Base-by-base conservation (phyloP, 2,797 vertebrate species). In the Semotilus atromaculatus region DNA sequence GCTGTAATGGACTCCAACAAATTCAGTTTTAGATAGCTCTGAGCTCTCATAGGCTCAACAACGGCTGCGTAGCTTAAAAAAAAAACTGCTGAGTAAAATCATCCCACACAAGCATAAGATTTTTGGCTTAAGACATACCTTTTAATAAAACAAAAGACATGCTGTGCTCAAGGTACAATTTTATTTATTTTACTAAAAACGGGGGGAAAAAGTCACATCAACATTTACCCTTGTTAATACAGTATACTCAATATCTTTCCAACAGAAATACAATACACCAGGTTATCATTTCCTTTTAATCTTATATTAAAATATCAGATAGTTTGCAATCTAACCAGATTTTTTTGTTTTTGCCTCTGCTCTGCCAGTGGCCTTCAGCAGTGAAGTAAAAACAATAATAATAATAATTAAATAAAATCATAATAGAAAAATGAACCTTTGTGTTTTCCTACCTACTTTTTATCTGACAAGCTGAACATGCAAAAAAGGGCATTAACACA, bases 231-330 rank as follows among this genome's bases (percentile, higher is more conserved):
- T 88, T 75, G 92, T 90, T 94, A 94, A 93, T 93, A 94, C 93
- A 94, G 93, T 92, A 94, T 94, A 94, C 85, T 93, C 92, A 94
- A 94, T 93, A 92, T 93, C 89, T 94, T 92, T 92, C 93, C 91
- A 92, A 94, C 90, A 88, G 92, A 95, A 95, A 93, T 94, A 95
- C 94, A 95, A 94, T 94, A 94, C 93, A 93, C 93, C 90, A 88
- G 86, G 92, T 94, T 94, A 93, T 38, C n/a, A 38, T 93, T 86
- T 91, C 68, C 88, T 94, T 94, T 93, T 89, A 92, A 91, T 93
- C 91, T 94, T 95, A 94, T 95, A 95, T 94, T 95, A 95, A 95
- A 96, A 95, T 95, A 95, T 94, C 93, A 95, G 95, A 94, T 93
- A 92, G 91, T 93, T 93, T 92, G 94, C 89, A 36, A 94, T 95